Percentiles rank a stretch among this genome's conserved stretches.
These are phyloP conservation scores for Synodontis membranacea DNA, from an alignment of 2,113 vertebrate genomes.

Conservation along the genomic window DNA sequence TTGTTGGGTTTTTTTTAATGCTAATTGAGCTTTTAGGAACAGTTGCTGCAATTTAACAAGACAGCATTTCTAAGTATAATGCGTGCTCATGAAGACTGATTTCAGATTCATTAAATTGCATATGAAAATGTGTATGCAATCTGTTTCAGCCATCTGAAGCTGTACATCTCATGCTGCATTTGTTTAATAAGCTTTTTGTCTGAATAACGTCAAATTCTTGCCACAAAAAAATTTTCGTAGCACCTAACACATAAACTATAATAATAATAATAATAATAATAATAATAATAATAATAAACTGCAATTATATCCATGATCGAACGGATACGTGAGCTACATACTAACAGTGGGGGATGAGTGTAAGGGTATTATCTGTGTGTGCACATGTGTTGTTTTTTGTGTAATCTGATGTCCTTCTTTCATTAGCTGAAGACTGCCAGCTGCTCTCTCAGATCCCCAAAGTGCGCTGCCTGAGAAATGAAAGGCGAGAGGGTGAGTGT, in stretches of 20 bases:
- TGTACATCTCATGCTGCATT: background rate
- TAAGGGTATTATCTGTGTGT: constrained; percentile 28
- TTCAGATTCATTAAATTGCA: background rate
- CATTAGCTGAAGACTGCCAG: constrained; percentile 91
- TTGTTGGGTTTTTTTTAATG: background rate
- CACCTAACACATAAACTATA: background rate
- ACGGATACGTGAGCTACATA: constrained; percentile 20
- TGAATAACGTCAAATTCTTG: background rate
- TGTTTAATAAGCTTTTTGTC: background rate
- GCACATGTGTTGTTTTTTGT: constrained; percentile 30
- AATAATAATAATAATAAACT: too few species aligned
- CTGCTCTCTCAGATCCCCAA: constrained; percentile 94
- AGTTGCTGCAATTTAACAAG: background rate
- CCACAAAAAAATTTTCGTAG: background rate
- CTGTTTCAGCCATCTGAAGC: background rate
- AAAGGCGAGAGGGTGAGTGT: constrained; percentile 85
- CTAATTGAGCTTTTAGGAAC: background rate
- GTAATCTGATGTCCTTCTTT: constrained; percentile 38
- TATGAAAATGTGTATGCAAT: background rate
- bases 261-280: too few species aligned
- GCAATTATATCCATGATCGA: too few species aligned
- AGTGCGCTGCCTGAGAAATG: constrained; percentile 90
- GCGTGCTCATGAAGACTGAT: background rate
- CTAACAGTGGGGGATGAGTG: background rate
- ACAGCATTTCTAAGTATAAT: background rate